A percentile compares a stretch with the other conserved stretches of the same genome.
Evolutionary conservation across 2,113 vertebrate genomes (phyloP).

Genomic region (Percopsis transmontana): DNA sequence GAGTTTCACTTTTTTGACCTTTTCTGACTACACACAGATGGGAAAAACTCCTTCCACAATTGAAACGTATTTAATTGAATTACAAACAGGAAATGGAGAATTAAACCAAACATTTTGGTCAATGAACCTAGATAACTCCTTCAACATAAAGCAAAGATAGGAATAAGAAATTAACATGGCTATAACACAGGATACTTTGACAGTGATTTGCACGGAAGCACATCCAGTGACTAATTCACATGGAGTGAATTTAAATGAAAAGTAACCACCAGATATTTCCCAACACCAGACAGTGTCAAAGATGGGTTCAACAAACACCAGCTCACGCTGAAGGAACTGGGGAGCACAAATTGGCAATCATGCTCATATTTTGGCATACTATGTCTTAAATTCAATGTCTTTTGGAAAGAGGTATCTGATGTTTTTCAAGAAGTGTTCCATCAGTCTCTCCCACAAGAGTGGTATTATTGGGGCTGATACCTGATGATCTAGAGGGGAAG

Average conservation of each 20-base stretch:
- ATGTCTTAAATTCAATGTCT: background rate
- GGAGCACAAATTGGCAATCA: background rate
- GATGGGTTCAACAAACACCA: background rate
- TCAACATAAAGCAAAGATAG: constrained; percentile 28
- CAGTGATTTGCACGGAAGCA: constrained; percentile 7
- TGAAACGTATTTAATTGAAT: constrained; percentile 4
- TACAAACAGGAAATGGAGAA: background rate
- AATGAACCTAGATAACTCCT: background rate
- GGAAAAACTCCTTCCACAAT: background rate
- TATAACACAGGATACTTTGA: constrained; percentile 1
- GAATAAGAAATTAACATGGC: background rate
- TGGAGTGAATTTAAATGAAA: constrained; percentile 32
- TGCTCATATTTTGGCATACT: background rate
- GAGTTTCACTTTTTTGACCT: background rate
- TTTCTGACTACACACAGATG: background rate
- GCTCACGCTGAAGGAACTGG: background rate
- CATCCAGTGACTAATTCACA: constrained; percentile 19
- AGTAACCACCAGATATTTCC: constrained; percentile 11
- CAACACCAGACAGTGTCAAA: background rate
- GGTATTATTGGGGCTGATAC: too few relatives aligned
- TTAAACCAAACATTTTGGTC: background rate
- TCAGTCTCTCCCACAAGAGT: too few relatives aligned
- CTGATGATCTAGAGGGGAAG: too few relatives aligned
- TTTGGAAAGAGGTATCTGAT: background rate
- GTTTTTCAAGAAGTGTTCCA: too few relatives aligned